Conservation (phyloP, 2,113 vertebrate species). For the Bubo bubo region DNA sequence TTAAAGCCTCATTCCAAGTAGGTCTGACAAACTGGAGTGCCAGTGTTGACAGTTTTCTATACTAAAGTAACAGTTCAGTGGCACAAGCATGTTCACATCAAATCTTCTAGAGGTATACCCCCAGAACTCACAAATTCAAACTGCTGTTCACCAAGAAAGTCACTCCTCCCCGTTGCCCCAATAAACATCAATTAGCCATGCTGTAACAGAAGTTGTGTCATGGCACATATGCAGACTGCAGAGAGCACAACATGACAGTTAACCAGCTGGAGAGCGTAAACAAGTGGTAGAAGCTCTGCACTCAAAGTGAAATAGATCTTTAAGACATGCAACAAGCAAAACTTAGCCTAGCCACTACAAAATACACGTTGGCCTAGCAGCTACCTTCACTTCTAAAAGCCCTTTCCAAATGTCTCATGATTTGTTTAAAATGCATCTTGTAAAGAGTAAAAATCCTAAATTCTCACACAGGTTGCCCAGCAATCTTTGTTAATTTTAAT, state of each 20-base stretch:
- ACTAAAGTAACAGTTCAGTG: background rate
- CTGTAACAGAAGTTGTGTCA: background rate
- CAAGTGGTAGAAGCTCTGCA: background rate
- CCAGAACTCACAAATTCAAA: background rate
- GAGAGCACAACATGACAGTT: background rate
- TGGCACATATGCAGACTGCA: background rate
- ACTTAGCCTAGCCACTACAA: background rate
- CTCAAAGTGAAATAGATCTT: background rate
- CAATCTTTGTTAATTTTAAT: background rate
- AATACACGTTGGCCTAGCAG: background rate
- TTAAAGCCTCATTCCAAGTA: background rate
- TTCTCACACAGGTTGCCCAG: background rate
- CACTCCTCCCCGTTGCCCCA: background rate
- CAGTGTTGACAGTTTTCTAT: background rate
- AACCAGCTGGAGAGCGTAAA: background rate
- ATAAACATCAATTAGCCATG: background rate
- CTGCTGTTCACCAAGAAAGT: background rate
- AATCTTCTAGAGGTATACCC: background rate
- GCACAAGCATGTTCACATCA: background rate
- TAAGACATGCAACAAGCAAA: background rate
- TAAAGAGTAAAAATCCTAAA: background rate
- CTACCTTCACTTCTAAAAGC: background rate
- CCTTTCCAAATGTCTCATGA: background rate
- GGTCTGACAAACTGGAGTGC: background rate
- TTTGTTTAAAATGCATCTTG: background rate